Evolutionary conservation across 1,140 invertebrate genomes (phyloP).

Genomic region (Apis dorsata): DNA sequence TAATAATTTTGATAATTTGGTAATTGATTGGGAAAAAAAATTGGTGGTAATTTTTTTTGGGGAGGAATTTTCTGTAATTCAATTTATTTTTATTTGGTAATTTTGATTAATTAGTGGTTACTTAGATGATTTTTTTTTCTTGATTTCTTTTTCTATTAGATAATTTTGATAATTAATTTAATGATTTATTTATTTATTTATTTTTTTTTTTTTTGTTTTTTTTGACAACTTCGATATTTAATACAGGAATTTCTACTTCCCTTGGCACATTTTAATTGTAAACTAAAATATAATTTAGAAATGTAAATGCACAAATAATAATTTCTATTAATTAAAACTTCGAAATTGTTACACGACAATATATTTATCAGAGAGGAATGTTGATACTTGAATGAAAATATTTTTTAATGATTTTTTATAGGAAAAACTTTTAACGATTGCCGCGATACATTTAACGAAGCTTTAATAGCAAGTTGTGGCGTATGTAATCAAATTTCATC

Average conservation of each 20-base stretch:
- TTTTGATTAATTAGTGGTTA: background rate
- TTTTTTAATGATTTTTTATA: background rate
- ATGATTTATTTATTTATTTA: background rate
- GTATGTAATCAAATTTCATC: background rate
- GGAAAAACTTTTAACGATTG: background rate
- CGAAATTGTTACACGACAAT: background rate
- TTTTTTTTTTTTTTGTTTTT: too few relatives aligned
- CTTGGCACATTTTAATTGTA: too few relatives aligned
- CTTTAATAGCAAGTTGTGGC: background rate
- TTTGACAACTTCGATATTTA: too few relatives aligned
- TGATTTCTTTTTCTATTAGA: too few relatives aligned
- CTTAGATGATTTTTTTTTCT: too few relatives aligned
- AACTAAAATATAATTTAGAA: background rate
- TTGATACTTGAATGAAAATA: background rate
- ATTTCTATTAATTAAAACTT: background rate
- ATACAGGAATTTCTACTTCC: too few relatives aligned
- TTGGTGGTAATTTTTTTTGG: background rate
- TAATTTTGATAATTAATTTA: background rate
- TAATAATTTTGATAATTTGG: background rate
- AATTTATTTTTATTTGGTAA: background rate
- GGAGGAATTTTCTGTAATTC: too few relatives aligned
- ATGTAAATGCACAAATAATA: background rate
- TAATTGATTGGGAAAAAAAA: background rate
- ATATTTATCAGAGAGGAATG: background rate
- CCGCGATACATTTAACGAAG: background rate